Percentiles rank a stretch among this genome's conserved stretches.
phyloP scores from a whole-genome alignment of 1,140 invertebrate genomes.

The Pollicipes pollicipes region DNA sequence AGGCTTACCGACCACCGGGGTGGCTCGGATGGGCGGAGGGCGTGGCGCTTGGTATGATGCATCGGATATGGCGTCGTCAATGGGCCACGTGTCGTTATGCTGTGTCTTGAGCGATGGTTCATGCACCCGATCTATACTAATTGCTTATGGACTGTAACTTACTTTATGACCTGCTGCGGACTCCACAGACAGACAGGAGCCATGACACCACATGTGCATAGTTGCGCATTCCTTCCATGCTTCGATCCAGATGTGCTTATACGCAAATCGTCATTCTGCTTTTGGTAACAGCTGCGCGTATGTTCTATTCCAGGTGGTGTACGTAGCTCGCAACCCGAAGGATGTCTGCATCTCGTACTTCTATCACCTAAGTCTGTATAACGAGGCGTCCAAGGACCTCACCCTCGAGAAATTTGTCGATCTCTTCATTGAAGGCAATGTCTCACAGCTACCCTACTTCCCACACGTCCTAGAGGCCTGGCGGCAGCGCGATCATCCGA shows the following conservation, averaged over 20 bases:
- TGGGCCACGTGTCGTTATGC: too few species aligned
- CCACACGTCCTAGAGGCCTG: slow-evolving; percentile 36
- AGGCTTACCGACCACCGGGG: too few species aligned
- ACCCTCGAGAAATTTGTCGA: neutral
- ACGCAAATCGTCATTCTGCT: neutral
- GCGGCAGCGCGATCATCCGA: slow-evolving; percentile 48
- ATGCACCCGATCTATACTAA: too few species aligned
- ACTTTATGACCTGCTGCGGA: too few species aligned
- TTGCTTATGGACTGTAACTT: too few species aligned
- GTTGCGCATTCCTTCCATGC: too few species aligned
- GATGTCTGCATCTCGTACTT: slow-evolving; percentile 69
- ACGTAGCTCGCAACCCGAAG: slow-evolving; percentile 62
- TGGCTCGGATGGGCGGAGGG: too few species aligned
- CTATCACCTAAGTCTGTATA: slow-evolving; percentile 33
- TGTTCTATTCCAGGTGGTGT: slow-evolving; percentile 35
- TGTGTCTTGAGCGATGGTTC: too few species aligned
- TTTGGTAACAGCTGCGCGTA: neutral
- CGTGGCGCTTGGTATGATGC: too few species aligned
- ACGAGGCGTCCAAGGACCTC: neutral
- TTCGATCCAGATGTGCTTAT: neutral
- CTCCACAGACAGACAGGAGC: too few species aligned
- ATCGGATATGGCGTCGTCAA: too few species aligned
- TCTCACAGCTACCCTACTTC: slow-evolving; percentile 9
- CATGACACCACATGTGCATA: too few species aligned
- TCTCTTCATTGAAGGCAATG: neutral